Evolutionary conservation across 2,888 invertebrate species (phyloP).

Genomic region (Liodrosophila aerea): DNA sequence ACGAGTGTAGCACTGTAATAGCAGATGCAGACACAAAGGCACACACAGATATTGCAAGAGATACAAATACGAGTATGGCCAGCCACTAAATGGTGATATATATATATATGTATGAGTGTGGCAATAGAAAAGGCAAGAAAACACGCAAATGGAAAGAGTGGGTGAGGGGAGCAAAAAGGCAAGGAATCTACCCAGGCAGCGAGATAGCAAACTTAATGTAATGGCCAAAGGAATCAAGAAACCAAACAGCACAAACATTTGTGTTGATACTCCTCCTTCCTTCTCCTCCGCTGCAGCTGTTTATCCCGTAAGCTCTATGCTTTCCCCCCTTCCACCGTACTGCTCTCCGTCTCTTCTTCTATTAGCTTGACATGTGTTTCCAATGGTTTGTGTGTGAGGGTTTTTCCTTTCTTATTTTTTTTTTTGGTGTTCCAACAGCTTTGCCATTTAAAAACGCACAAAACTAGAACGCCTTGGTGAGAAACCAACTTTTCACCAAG

Average conservation of each 20-base stretch:
- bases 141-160: not conserved
- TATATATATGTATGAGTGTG: conserved; percentile 38
- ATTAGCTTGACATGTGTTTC: conserved; percentile 73
- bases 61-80: conserved; percentile 27
- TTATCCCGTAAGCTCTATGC: too few species aligned
- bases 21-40: conserved; percentile 30
- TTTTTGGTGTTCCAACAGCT: conserved; percentile 59
- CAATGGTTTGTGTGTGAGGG: conserved; percentile 53
- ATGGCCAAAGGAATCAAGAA: conserved; percentile 64
- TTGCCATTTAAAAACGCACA: conserved; percentile 71
- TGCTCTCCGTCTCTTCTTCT: conserved; percentile 25
- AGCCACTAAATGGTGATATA: conserved; percentile 70
- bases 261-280: conserved; percentile 27
- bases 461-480: conserved; percentile 50
- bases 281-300: conserved; percentile 16
- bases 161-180: conserved; percentile 8
- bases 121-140: conserved; percentile 8
- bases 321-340: conserved; percentile 19
- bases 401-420: too few species aligned
- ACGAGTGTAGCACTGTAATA: conserved; percentile 15
- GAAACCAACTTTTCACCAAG: conserved; percentile 29
- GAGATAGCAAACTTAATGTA: conserved; percentile 68
- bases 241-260: conserved; percentile 62
- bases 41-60: conserved; percentile 11
- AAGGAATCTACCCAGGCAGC: conserved; percentile 10